These are phyloP conservation scores for Mirza zaza DNA, from an alignment of 2,113 vertebrate genomes.

Conservation along the genomic window DNA sequence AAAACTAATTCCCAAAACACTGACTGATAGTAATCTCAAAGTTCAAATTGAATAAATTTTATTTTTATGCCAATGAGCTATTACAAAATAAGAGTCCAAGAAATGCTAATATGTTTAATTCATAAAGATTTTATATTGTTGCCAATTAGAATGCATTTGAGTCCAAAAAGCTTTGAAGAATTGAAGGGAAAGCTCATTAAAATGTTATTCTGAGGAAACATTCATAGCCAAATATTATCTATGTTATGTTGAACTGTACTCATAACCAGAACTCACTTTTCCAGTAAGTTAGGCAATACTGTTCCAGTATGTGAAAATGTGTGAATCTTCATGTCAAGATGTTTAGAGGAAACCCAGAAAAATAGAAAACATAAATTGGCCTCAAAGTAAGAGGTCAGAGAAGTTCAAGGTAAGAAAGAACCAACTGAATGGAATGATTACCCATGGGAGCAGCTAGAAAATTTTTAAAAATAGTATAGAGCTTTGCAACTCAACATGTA, in stretches of 20 bases:
- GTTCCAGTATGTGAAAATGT: background rate
- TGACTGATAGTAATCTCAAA: background rate
- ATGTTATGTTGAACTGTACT: background rate
- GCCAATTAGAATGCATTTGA: background rate
- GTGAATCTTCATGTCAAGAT: background rate
- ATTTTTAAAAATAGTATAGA: background rate
- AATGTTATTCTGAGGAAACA: background rate
- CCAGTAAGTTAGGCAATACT: background rate
- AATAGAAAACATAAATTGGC: background rate
- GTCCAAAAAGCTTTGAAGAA: constrained; percentile 1
- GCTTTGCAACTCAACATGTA: background rate
- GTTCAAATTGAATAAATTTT: background rate
- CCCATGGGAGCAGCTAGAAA: background rate
- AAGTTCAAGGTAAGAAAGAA: background rate
- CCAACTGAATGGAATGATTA: background rate
- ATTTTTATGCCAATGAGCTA: background rate
- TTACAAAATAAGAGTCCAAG: background rate
- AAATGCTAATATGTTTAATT: constrained; percentile 30
- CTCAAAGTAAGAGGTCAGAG: background rate
- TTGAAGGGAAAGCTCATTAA: constrained; percentile 21
- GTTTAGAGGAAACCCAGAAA: background rate
- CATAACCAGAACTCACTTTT: background rate
- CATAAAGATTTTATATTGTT: constrained; percentile 22
- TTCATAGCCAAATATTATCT: background rate
- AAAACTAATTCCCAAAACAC: background rate